Base-by-base conservation (phyloP, 2,113 vertebrate species). In the Phaethon lepturus region DNA sequence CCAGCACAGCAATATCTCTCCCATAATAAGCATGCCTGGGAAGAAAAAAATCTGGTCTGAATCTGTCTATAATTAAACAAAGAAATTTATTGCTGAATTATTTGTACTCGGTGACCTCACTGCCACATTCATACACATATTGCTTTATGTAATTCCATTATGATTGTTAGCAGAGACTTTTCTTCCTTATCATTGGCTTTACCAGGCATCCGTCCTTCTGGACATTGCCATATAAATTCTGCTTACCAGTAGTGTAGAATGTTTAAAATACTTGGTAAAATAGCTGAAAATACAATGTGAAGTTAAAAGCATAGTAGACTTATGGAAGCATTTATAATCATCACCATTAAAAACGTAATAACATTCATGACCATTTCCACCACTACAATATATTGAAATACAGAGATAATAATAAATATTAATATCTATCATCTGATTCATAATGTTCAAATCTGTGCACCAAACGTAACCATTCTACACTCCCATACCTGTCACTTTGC, bases 51-150 rank as follows among this genome's bases (percentile, higher is more conserved):
- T 66, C 40, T 59, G 68, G 29, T 78, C 47, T 80, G 68, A 93
- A 93, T 95, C 52, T 71, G 26, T 79, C 72, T 96, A 68, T 95
- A 97, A 93, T 75, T 52, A 96, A 94, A 94, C n/a, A 90, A 79
- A 95, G 76, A 93, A 95, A 94, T 67, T 59, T 67, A 88, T 33
- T 55, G 52, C 25, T 88, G 49, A 71, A 83, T 88, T 91, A 66
- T 80, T 91, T 75, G 53, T 69, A 71, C 38, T 59, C 87, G 55
- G 10, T 73, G 49, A 31, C 90, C 56, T 76, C 42, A 62, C 14
- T 91, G 77, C 17, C 50, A 73, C 67, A 80, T 44, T 81, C 31
- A 11, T 80, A 19, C n/a, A 33, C 29, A 8, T 16, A 79, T 29
- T 0, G 0, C 38, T 69, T 79, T 50, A 19, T 82, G 53, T 42